Percentiles rank a stretch among this genome's conserved stretches.
These are phyloP conservation scores for Folsomia manolachei DNA, from an alignment of 2,888 invertebrate species.

Conservation along the genomic window DNA sequence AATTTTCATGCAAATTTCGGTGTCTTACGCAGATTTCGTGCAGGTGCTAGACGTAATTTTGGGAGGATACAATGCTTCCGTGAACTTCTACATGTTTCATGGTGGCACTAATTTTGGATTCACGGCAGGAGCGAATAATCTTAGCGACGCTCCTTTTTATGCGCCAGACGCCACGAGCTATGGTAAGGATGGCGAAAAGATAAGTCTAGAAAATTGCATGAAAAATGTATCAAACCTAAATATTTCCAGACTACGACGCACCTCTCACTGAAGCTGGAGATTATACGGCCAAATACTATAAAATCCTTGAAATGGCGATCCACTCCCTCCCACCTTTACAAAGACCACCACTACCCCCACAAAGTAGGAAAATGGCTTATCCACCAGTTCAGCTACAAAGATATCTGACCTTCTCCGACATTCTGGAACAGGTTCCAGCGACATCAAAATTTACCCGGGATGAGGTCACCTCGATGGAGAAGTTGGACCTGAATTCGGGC, in stretches of 20 bases:
- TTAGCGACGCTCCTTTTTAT: constrained; percentile 37
- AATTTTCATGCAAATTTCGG: no score
- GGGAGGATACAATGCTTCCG: constrained; percentile 58
- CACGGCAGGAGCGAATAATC: constrained; percentile 56
- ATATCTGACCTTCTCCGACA: constrained; percentile 50
- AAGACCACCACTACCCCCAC: constrained; percentile 53
- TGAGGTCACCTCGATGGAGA: constrained; percentile 51
- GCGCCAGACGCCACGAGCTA: constrained; percentile 57
- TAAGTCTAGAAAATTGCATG: neutral
- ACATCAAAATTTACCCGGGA: constrained; percentile 27
- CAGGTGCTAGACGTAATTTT: constrained; percentile 49
- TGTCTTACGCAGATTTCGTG: constrained; percentile 39
- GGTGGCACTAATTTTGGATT: constrained; percentile 64
- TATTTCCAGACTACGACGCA: constrained; percentile 59
- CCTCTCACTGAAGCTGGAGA: constrained; percentile 60
- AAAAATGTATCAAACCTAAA: no score
- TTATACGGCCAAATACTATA: constrained; percentile 57
- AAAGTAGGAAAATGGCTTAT: constrained; percentile 53
- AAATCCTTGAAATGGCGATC: constrained; percentile 48
- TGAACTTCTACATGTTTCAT: constrained; percentile 88
- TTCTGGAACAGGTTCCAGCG: constrained; percentile 48
- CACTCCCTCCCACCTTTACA: constrained; percentile 44
- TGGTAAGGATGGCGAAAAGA: constrained; percentile 52
- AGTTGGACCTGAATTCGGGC: constrained; percentile 48
- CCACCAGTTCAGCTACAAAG: constrained; percentile 47